Base-by-base conservation (phyloP, 2,113 vertebrate species). In the Cyphomyrus discorhynchus region DNA sequence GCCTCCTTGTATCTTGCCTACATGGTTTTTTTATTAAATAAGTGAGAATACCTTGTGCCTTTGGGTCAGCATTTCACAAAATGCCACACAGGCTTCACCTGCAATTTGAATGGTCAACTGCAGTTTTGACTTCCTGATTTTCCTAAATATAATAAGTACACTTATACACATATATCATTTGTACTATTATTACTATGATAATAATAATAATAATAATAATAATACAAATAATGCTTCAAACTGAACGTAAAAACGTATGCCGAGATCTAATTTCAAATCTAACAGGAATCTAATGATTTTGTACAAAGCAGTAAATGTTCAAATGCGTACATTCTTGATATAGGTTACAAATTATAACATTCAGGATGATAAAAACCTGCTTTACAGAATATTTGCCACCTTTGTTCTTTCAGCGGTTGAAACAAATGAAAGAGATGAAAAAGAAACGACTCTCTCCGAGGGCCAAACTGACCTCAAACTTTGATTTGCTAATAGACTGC, bases 401-500 rank as follows among this genome's bases (percentile, higher is more conserved):
- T 27, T 70, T 70, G 62, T 70, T 70, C 62, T 31, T 70, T 13
- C n/a, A 70, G 27, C 0, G 62, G 62, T 1, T 31, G 62, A 70
- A 70, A 70, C n/a, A 86, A 70, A n/a, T 45, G 58, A 45, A 82
- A 42, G 24, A 42, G 45, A 82, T 39, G 9, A 86, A 19, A 31
- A 86, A 8, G n/a, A 21, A 5, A 70, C 0, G 15, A 5, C 27
- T 89, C 82, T 86, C 3, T 82, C 42, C 0, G 42, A 15, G 21
- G 53, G 53, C 24, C 39, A 86, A 24, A 58, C 46, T 86, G 39
- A 53, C 82, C 82, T 62, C 21, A 56, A 10, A 82, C n/a, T 58
- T 49, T 62, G 77, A 66, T 85, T 66, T 24, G 62, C 39, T 74
- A 52, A 90, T 87, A 62, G 82, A 1, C 83, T 74, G 86, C 83